Base-by-base conservation (phyloP, 2,113 vertebrate species). In the Pachyramphus minor region DNA sequence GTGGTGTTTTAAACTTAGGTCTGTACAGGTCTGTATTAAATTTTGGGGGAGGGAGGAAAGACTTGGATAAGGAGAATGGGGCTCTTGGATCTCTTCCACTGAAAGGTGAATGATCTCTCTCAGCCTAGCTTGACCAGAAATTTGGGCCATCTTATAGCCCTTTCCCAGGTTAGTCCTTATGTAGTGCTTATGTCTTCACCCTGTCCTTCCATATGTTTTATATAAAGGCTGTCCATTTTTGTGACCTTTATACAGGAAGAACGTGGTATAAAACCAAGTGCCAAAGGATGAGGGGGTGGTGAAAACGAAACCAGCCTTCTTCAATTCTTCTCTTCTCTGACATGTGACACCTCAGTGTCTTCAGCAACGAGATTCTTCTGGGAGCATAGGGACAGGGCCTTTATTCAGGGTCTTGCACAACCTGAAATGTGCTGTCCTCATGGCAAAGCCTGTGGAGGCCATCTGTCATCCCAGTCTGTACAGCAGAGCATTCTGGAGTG, bases 241-340 rank as follows among this genome's bases (percentile, higher is more conserved):
- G 60, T 94, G 89, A 75, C 73, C 30, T 87, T 93, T 62, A 84
- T 63, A 33, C 18, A 55, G 62, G 64, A 81, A 93, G n/a, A 74
- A 91, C 56, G 24, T 44, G 6, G 39, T 20, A 41, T 62, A 58
- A 87, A 81, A 71, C 30, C 25, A 69, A 71, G 20, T 75, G 30
- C 31, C 1, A 5, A 81, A 78, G 52, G 33, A 62, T 83, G 27
- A 74, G 22, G 23, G 28, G 1, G 1, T 58, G 3, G 18, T 96
- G 63, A 83, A 87, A 60, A 73, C 10, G 22, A 73, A 87, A 67
- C 41, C 56, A 87, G 8, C 53, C 33, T 35, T 84, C 59, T 91
- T 23, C n/a, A 77, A 3, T 89, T 92, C 39, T 27, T 94, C 14
- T 7, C 7, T 86, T 89, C 25, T 83, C 33, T 23, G 49, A 35